These are phyloP conservation scores for Ypsolopha scabrella DNA, from an alignment of 2,888 invertebrate genomes.

Conservation along the genomic window DNA sequence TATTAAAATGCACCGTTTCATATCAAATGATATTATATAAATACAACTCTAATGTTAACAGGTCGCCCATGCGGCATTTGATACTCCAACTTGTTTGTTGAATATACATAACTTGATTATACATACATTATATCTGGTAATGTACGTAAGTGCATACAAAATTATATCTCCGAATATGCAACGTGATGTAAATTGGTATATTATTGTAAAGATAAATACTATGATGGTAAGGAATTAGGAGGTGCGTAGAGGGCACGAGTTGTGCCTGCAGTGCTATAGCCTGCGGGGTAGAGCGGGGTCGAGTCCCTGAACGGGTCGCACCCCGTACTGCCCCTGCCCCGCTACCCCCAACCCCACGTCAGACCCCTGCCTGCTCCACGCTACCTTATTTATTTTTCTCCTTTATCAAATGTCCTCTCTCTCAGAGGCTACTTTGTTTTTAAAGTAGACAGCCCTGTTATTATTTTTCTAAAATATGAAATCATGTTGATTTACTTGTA, in stretches of 20 bases:
- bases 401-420: conserved; percentile 12
- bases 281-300: neutral
- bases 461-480: conserved; percentile 39
- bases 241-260: neutral
- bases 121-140: neutral
- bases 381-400: conserved; percentile 13
- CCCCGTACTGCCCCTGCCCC: conserved; percentile 2
- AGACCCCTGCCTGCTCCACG: conserved; percentile 54
- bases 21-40: conserved; percentile 55
- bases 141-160: conserved; percentile 14
- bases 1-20: conserved; percentile 58
- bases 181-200: conserved; percentile 33
- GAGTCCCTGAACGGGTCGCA: neutral
- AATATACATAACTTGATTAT: neutral
- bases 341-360: conserved; percentile 36
- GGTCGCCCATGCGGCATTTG: conserved; percentile 39
- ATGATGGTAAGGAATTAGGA: neutral
- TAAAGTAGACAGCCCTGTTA: conserved; percentile 13
- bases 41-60: conserved; percentile 34
- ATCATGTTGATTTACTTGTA: conserved; percentile 54
- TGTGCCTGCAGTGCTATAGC: conserved; percentile 4
- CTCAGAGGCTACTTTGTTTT: conserved; percentile 16
- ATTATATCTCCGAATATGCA: conserved; percentile 32
- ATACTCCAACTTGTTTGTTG: conserved; percentile 60
- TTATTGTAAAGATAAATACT: conserved; percentile 27